Evolutionary conservation across 2,888 invertebrate genomes (phyloP), one percentile per base, ranked within the genome.

Genomic region (Drosophila ochracea): DNA sequence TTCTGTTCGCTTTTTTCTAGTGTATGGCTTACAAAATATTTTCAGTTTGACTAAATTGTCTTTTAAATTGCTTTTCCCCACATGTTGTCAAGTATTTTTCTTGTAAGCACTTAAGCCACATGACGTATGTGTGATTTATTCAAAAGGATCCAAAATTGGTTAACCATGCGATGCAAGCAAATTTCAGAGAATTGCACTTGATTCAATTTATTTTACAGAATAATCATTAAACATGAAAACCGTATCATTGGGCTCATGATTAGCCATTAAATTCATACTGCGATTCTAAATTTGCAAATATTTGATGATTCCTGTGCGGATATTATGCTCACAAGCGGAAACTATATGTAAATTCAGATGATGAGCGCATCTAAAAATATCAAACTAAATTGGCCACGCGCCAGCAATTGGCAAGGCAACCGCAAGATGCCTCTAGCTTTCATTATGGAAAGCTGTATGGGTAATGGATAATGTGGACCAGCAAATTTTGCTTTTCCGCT

Each of bases 351-450:
- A 59, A 77, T 33, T 41, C 47, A 31, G 39, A 19, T 33, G 31
- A 43, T 13, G 19, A 31, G 6, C 33, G 61, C 39, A 62, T 39
- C 54, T 67, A 67, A 55, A 73, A 59, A 47, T 63, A 76, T 59
- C 62, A 11, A 39, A 64, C 39, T 41, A n/a, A 62, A 25, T 53
- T 71, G 58, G 63, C 59, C 64, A 52, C 11, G 53, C 50, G 57
- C 54, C 35, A 54, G 60, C 28, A 53, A 69, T 77, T 83, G 90
- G 66, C 90, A 88, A 61, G 83, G 86, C 68, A 88, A 85, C 90
- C 72, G 53, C 71, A 78, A 31, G 16, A 25, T 28, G 37, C 21
- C 31, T 35, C 47, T 54, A 70, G 28, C 10, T 11, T 11, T 30
- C 54, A 39, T 49, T 55, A 39, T 47, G n/a, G n/a, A n/a, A n/a